Conservation (phyloP, 2,113 vertebrate species). For the Podiceps cristatus region DNA sequence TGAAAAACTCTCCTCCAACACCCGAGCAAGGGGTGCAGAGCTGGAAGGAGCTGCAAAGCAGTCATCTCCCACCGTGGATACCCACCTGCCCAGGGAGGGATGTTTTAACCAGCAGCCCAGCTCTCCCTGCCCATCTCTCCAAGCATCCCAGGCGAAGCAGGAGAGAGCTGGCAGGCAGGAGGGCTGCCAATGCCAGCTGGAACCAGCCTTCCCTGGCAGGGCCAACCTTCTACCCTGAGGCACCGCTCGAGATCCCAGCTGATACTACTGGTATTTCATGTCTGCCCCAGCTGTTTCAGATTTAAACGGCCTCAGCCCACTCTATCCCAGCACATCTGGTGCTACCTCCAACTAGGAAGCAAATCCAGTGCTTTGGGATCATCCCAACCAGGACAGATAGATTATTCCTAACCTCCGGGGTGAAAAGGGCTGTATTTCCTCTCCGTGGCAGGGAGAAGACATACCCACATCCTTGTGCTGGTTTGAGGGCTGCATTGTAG, state of each 20-base stretch:
- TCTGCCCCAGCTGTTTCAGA: fast-evolving
- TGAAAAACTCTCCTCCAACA: not conserved
- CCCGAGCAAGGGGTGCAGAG: not conserved
- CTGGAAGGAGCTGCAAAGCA: not conserved
- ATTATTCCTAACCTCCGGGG: not conserved
- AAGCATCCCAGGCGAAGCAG: not conserved
- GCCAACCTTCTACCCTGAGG: not conserved
- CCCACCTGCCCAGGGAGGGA: not conserved
- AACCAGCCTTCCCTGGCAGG: not conserved
- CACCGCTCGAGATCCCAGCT: not conserved
- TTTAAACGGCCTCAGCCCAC: not conserved
- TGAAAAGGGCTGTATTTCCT: not conserved
- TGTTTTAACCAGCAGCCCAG: not conserved
- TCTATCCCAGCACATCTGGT: not conserved
- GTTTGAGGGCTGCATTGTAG: not conserved
- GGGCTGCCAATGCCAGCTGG: not conserved
- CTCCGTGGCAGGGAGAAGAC: not conserved
- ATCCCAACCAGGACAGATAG: not conserved
- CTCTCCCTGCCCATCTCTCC: not conserved
- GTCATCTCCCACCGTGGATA: not conserved
- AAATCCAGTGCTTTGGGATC: not conserved
- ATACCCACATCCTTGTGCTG: fast-evolving
- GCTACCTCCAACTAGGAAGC: not conserved
- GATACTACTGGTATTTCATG: not conserved
- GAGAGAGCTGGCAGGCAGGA: not conserved